These are phyloP conservation scores for Chloroceryle inda DNA, from an alignment of 2,797 vertebrate genomes.

Conservation along the genomic window DNA sequence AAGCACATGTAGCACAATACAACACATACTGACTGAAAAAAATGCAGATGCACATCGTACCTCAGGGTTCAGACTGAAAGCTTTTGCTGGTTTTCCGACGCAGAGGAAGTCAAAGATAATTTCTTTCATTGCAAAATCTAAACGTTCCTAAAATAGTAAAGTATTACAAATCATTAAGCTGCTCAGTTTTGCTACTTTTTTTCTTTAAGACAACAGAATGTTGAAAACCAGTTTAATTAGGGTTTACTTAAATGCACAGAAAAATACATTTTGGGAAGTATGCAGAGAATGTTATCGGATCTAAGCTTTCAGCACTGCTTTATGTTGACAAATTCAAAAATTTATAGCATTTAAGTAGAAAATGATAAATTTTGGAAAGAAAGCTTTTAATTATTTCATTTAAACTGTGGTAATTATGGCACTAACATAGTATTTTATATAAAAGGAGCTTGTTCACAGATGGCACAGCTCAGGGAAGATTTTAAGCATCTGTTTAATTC, in stretches of 20 bases:
- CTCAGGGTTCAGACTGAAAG: slow-evolving; percentile 98
- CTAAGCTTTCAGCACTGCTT: background rate
- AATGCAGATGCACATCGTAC: slow-evolving; percentile 75
- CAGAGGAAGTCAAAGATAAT: slow-evolving; percentile 99
- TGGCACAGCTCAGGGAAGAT: background rate
- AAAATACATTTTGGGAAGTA: slow-evolving; percentile 7
- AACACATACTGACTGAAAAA: background rate
- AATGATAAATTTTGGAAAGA: background rate
- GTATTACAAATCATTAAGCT: slow-evolving; percentile 16
- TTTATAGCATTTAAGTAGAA: slow-evolving; percentile 9
- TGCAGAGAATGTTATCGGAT: background rate
- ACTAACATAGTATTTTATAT: slow-evolving; percentile 10
- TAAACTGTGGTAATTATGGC: slow-evolving; percentile 12
- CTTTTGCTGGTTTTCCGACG: slow-evolving; percentile 98
- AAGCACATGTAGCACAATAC: background rate
- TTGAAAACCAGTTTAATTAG: background rate
- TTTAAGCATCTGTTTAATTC: slow-evolving; percentile 45
- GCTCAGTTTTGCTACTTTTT: background rate
- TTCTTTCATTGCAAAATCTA: slow-evolving; percentile 99
- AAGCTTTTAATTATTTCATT: slow-evolving; percentile 60
- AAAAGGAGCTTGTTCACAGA: slow-evolving; percentile 40
- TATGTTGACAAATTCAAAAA: background rate
- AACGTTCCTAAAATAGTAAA: slow-evolving; percentile 88
- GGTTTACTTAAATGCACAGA: background rate
- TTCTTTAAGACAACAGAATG: background rate